Conservation (phyloP, 2,797 vertebrate genomes). For the Ctenopoma multispine region DNA sequence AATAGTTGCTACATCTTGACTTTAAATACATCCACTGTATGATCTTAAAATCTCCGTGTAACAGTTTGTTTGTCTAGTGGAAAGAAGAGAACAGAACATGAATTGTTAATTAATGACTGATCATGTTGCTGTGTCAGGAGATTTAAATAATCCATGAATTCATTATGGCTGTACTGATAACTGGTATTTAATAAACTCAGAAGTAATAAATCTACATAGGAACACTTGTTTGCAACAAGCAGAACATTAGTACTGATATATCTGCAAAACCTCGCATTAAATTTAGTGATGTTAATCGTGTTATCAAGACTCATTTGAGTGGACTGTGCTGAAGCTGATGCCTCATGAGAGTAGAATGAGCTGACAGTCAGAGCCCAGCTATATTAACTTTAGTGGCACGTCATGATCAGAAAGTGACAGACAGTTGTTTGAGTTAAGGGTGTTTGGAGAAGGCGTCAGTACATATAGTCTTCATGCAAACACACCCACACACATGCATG, state of each 20-base stretch:
- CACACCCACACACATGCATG: too few species aligned
- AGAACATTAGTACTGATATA: neutral
- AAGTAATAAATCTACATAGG: neutral
- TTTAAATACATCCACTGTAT: neutral
- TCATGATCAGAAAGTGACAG: neutral
- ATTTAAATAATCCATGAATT: neutral
- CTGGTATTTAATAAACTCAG: neutral
- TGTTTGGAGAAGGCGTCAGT: neutral
- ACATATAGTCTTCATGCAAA: neutral
- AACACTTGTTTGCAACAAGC: too few species aligned
- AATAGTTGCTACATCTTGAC: neutral
- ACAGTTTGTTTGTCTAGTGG: too few species aligned
- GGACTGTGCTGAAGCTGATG: conserved; percentile 4
- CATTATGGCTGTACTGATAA: neutral
- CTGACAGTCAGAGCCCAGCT: neutral
- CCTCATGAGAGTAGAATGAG: neutral
- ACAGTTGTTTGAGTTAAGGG: neutral
- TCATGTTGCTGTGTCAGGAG: neutral
- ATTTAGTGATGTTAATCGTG: neutral
- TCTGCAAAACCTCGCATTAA: neutral
- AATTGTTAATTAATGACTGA: neutral
- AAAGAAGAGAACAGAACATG: too few species aligned
- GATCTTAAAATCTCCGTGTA: neutral
- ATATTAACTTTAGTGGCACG: neutral
- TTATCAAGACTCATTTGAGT: too few species aligned